A percentile compares a stretch with the other conserved stretches of the same genome.
phyloP scores from a whole-genome alignment of 2,113 vertebrate species.

The Asarcornis scutulata region DNA sequence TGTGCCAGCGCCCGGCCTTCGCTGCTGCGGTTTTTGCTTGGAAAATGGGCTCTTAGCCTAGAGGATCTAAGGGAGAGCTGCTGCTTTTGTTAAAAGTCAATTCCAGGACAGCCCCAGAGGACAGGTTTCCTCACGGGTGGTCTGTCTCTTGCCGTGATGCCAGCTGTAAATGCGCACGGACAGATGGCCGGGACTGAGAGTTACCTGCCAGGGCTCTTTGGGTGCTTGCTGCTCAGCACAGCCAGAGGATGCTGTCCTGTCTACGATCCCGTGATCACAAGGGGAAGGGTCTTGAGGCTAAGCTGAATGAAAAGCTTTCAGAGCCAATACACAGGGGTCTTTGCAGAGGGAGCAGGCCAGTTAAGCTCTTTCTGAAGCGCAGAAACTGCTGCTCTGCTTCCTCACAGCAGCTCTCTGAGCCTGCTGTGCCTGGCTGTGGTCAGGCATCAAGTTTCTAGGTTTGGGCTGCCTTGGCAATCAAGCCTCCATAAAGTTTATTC shows the following conservation, averaged over 20 bases:
- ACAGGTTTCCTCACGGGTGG: not conserved
- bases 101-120: not conserved
- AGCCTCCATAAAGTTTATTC: constrained; percentile 26
- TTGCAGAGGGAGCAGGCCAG: not conserved
- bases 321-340: not conserved
- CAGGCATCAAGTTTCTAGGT: constrained; percentile 9
- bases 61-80: not conserved
- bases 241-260: not conserved
- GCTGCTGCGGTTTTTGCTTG: not conserved
- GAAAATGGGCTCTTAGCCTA: not conserved
- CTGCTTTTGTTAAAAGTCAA: not conserved
- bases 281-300: not conserved
- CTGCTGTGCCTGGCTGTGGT: constrained; percentile 10
- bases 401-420: not conserved
- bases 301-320: not conserved
- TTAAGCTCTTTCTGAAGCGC: not conserved
- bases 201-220: not conserved
- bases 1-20: not conserved
- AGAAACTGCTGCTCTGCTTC: not conserved
- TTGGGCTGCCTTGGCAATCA: constrained; percentile 12
- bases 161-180: not conserved
- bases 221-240: not conserved
- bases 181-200: not conserved
- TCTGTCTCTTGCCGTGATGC: not conserved
- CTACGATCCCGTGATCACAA: not conserved